Percentiles rank a stretch among this genome's conserved stretches.
Evolutionary conservation across 1,140 invertebrate species (phyloP).

Genomic region (Bicyclus anynana): DNA sequence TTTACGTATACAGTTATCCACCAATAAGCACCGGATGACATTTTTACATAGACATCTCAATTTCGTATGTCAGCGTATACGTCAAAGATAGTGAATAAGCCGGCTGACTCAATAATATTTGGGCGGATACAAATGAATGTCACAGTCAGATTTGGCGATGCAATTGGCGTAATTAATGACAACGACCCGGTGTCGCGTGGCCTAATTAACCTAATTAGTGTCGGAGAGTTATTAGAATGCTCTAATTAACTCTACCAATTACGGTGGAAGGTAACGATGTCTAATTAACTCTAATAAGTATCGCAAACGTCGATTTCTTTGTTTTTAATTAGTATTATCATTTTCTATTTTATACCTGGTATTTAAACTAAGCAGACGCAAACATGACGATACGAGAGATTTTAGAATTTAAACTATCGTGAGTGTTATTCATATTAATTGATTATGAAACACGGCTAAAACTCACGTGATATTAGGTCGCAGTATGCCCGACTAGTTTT

Average conservation of each 20-base stretch:
- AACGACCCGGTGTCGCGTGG: constrained; percentile 48
- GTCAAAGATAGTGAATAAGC: no score
- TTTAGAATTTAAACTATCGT: no score
- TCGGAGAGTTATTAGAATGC: constrained; percentile 61
- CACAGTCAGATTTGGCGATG: constrained; percentile 48
- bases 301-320: constrained; percentile 13
- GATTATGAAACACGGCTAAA: no score
- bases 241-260: constrained; percentile 52
- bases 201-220: constrained; percentile 67
- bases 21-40: no score
- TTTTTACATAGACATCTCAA: no score
- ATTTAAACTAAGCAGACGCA: no score
- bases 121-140: constrained; percentile 31
- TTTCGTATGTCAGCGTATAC: no score
- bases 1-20: no score
- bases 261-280: constrained; percentile 17
- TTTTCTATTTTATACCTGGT: background rate
- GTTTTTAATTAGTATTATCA: constrained; percentile 11
- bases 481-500: no score
- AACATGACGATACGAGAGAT: no score
- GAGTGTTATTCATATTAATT: no score
- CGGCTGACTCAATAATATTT: constrained; percentile 11
- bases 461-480: no score
- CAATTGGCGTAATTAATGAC: constrained; percentile 55
- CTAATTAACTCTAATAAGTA: constrained; percentile 22